Base-by-base conservation (phyloP, 2,888 invertebrate genomes). In the Melipona bicolor region DNA sequence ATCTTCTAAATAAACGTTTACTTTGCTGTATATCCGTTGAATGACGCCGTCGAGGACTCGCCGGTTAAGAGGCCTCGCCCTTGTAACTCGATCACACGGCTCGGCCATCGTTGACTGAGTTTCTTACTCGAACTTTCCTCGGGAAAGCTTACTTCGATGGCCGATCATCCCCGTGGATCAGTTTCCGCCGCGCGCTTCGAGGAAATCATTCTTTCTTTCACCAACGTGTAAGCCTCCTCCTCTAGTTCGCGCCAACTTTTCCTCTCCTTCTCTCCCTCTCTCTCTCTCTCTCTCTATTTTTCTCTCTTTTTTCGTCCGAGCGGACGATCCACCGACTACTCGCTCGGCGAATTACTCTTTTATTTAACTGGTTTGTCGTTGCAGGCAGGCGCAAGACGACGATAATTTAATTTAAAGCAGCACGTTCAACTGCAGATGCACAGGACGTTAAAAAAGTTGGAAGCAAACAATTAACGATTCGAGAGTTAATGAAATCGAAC, bases 1-100 rank as follows among this genome's bases (percentile, higher is more conserved):
- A 93, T 93, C 93, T 91, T 90, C 89, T 92, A 90, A 93, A 92
- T 91, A 93, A 93, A 93, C 91, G 91, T 93, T 93, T 92, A 88
- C 92, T 87, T 83, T 87, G 88, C 87, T 86, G 85, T 87, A 85
- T 85, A 82, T 83, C 76, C 84, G 87, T 15, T 85, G 87, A 87
- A 87, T 81, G 87, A 83, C 83, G 85, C 32, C 68, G 79, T 56
- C 84, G 77, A 78, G 83, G 81, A 67, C 85, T 68, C 71, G 80
- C 72, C 76, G 72, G 81, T 85, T 88, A 88, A 87, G 87, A 88
- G 87, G 81, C 77, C 83, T 85, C 78, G 72, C 84, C 85, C 85
- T 85, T 82, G 85, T 87, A 87, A 87, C 87, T 87, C 85, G 87
- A 87, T 87, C 87, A 83, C 54, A 50, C 76, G 68, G 32, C 73